Conservation (phyloP, 1,140 invertebrate genomes). For the Aphis gossypii region DNA sequence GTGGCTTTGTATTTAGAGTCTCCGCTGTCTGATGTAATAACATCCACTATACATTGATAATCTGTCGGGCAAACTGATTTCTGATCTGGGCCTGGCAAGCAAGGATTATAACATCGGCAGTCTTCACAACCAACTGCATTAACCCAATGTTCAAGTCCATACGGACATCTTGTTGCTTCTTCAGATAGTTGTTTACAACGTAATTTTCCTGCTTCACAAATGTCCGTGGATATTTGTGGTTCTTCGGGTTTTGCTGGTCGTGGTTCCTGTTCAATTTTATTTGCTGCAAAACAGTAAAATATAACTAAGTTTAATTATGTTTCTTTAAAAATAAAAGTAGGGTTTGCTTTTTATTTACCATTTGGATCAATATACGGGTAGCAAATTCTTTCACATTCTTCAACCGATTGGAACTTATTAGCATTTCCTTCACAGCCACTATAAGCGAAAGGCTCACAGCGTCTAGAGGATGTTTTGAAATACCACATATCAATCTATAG, state of each 20-base stretch:
- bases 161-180: slow-evolving; percentile 72
- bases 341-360: slow-evolving; percentile 66
- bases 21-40: slow-evolving; percentile 64
- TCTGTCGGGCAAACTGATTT: slow-evolving; percentile 69
- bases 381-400: slow-evolving; percentile 83
- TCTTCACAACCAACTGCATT: slow-evolving; percentile 73
- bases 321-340: not conserved
- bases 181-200: slow-evolving; percentile 66
- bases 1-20: slow-evolving; percentile 67
- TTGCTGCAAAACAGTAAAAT: slow-evolving; percentile 56
- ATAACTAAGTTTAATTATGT: not conserved
- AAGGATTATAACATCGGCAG: slow-evolving; percentile 83
- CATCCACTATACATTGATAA: slow-evolving; percentile 74
- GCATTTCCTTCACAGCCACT: slow-evolving; percentile 85
- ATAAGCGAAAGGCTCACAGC: slow-evolving; percentile 78
- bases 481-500: slow-evolving; percentile 65
- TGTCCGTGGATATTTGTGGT: slow-evolving; percentile 63
- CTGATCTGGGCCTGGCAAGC: slow-evolving; percentile 64
- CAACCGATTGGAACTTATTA: slow-evolving; percentile 80
- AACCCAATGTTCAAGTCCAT: slow-evolving; percentile 76
- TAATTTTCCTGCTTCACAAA: slow-evolving; percentile 68
- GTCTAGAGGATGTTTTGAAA: slow-evolving; percentile 71
- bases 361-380: slow-evolving; percentile 73
- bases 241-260: not conserved
- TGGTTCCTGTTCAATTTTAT: slow-evolving; percentile 63